Percentiles rank a stretch among this genome's conserved stretches.
Evolutionary conservation across 2,888 invertebrate genomes (phyloP).

Genomic region (Halocaridina rubra): DNA sequence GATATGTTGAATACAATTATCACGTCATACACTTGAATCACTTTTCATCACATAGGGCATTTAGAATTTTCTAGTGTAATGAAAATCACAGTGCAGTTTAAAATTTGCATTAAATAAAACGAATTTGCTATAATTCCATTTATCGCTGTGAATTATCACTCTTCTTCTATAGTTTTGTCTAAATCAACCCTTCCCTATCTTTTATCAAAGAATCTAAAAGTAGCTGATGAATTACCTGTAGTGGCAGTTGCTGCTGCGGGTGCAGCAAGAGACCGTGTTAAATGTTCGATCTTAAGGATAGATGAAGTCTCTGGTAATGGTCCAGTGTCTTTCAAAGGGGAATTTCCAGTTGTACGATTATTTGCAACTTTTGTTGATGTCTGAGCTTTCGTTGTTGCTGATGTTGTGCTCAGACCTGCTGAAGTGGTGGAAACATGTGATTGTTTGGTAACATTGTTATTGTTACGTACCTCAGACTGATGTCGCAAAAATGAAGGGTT

Average conservation of each 20-base stretch:
- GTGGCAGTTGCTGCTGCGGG: conserved; percentile 26
- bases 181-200: conserved; percentile 38
- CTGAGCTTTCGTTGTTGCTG: not conserved
- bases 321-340: conserved; percentile 51
- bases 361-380: not conserved
- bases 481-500: conserved; percentile 50
- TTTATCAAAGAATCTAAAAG: conserved; percentile 21
- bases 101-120: no score
- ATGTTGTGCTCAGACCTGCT: not conserved
- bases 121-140: no score
- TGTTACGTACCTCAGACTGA: conserved; percentile 48
- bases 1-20: no score
- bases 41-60: no score
- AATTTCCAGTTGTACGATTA: conserved; percentile 31
- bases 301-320: conserved; percentile 55
- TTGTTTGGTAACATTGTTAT: conserved; percentile 29
- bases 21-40: no score
- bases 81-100: no score
- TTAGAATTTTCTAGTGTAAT: no score
- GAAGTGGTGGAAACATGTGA: not conserved
- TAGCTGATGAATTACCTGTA: conserved; percentile 20
- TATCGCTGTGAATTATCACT: no score
- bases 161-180: not conserved
- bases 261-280: conserved; percentile 48
- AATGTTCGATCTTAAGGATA: conserved; percentile 57